Conservation (phyloP, 2,797 vertebrate species). For the Muscicapa striata region DNA sequence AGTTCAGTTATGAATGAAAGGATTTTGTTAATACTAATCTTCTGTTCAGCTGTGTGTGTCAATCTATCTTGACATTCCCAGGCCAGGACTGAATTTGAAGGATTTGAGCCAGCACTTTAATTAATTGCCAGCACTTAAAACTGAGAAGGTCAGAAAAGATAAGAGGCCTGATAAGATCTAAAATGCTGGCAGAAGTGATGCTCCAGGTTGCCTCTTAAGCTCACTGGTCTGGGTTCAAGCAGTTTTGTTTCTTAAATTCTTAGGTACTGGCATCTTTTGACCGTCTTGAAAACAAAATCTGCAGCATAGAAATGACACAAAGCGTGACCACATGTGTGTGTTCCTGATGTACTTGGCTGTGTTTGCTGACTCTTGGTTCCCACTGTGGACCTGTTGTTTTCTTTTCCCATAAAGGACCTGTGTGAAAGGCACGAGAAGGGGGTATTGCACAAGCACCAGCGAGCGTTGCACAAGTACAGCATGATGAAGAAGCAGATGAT, state of each 20-base stretch:
- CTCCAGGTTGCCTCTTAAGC: neutral
- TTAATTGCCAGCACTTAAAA: neutral
- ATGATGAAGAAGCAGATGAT: conserved; percentile 96
- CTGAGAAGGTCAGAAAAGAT: neutral
- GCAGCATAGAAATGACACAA: neutral
- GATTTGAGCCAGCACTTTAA: neutral
- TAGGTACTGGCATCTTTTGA: neutral
- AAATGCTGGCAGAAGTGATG: neutral
- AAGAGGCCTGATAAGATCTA: conserved; percentile 13
- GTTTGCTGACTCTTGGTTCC: neutral
- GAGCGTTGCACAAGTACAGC: conserved; percentile 91
- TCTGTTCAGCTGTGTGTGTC: neutral
- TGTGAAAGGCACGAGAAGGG: conserved; percentile 98
- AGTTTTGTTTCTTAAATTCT: neutral
- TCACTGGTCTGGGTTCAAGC: neutral
- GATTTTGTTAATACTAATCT: neutral
- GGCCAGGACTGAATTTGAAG: neutral
- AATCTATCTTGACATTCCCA: neutral
- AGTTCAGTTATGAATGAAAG: neutral
- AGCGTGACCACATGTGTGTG: neutral
- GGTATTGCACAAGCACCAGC: conserved; percentile 93
- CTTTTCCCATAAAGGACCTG: conserved; percentile 82
- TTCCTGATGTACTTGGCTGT: neutral
- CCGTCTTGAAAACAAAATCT: neutral
- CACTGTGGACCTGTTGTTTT: conserved; percentile 28